These are phyloP conservation scores for Alcedo quadribrachys DNA, from an alignment of 2,797 vertebrate genomes.

Conservation along the genomic window DNA sequence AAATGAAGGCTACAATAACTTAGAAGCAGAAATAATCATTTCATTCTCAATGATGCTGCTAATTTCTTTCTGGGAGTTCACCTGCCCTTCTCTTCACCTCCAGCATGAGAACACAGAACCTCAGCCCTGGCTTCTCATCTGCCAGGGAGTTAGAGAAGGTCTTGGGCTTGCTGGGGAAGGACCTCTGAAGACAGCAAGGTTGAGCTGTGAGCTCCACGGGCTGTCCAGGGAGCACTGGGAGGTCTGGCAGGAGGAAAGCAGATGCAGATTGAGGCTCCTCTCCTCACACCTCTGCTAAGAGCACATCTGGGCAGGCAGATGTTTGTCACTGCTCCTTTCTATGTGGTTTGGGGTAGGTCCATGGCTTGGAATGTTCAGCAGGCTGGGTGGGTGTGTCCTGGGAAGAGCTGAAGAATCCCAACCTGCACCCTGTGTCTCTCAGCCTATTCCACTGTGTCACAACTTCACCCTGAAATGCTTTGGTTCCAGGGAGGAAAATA, in stretches of 20 bases:
- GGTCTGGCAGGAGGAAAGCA: background rate
- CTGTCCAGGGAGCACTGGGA: background rate
- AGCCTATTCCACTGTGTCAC: background rate
- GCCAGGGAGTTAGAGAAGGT: background rate
- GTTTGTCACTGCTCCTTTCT: accelerated
- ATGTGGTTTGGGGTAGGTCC: accelerated
- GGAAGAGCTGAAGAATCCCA: background rate
- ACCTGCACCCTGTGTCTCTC: background rate
- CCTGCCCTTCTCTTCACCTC: background rate
- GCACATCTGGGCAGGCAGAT: background rate
- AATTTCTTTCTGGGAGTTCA: slow-evolving; percentile 7
- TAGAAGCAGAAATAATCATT: background rate
- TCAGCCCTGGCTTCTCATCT: background rate
- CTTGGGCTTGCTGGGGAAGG: background rate
- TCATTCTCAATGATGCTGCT: background rate
- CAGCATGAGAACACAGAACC: background rate
- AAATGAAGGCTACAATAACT: background rate
- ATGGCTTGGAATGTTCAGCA: background rate
- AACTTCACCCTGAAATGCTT: background rate
- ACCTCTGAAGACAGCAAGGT: background rate
- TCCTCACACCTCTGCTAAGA: accelerated
- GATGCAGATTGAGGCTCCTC: background rate
- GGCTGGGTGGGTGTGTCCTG: background rate
- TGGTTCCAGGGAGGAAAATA: slow-evolving; percentile 19
- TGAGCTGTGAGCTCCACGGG: background rate